Evolutionary conservation across 1,140 invertebrate genomes (phyloP), one percentile per base, ranked within the genome.

Genomic region (Pogonomyrmex barbatus): DNA sequence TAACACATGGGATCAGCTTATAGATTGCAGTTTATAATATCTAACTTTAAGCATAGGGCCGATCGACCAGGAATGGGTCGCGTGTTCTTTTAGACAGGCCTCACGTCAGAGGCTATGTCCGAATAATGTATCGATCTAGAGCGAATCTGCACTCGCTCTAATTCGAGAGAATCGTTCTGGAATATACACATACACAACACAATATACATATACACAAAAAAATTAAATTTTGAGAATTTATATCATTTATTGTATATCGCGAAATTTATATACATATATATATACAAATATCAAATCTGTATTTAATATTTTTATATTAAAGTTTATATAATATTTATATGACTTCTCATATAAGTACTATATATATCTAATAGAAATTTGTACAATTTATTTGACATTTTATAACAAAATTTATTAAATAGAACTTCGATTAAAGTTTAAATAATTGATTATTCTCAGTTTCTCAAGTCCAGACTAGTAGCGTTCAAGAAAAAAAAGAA

Each of bases 1-100:
- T 90, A 92, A 92, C 85, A 92, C 85, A 93, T 93, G 93, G 93
- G 93, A 94, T 94, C 93, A 94, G 93, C 91, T 93, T 93, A 75
- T 78, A 93, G 89, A 93, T 91, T 93, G 92, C 93, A 93, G 89
- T 93, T 94, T 94, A 91, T 92, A 89, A 88, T 90, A 92, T 14
- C 73, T 90, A 91, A 89, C 79, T 91, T 91, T 91, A 90, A 89
- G 87, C 85, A 62, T 91, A 92, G 82, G 76, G 58, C 75, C 85
- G 85, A 52, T 33, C 77, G 76, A 82, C 67, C 68, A n/a, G 54
- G 47, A 73, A 33, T 88, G 89, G 70, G 86, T 88, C 62, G 36
- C 58, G 70, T 58, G 58, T 81, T 73, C 86, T 89, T 82, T 76
- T 79, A 76, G 68, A 39, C 73, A 65, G 47, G 36, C 58, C 86